Evolutionary conservation across 2,113 vertebrate genomes (phyloP), one percentile per base, ranked within the genome.

Genomic region (Neopipo cinnamomea): DNA sequence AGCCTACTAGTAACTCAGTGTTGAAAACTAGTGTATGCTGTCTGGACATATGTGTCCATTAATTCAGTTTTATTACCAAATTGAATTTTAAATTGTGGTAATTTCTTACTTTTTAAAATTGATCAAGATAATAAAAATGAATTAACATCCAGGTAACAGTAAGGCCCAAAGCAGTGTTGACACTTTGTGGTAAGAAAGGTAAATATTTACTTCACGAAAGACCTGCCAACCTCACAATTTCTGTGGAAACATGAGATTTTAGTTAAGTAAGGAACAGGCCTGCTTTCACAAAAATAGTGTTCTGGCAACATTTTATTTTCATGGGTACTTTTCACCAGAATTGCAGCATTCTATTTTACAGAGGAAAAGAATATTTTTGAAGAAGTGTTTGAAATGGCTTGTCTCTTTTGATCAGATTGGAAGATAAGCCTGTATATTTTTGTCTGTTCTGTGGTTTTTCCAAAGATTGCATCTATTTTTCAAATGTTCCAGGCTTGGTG

Each of bases 241-340:
- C 72, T 91, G 49, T 91, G 76, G 82, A 93, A 88, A 86, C 35
- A 84, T 46, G 67, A 86, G 37, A 90, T 86, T 92, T 91, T 46
- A 81, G 52, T 68, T 77, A 77, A 81, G 65, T 56, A 85, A 91
- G 58, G 35, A 77, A 77, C 20, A 77, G 31, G 20, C 25, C 67
- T 90, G 58, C 79, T 93, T 91, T 83, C 88, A 84, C n/a, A 92
- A 92, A 94, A 94, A 86, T 31, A 71, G 42, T 31, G 44, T 72
- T 86, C 42, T 84, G 37, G 39, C 59, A 90, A 65, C 20, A 11
- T 11, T 77, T 80, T 44, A 21, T 49, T 86, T 89, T 65, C 79
- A 75, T 24, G 18, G 12, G 30, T 2, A 2, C 8, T 92, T 91
- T 88, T 90, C 67, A 72, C 22, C 27, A 93, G 85, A 94, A 90